Base-by-base conservation (phyloP, 2,113 vertebrate genomes). In the Scortum barcoo region DNA sequence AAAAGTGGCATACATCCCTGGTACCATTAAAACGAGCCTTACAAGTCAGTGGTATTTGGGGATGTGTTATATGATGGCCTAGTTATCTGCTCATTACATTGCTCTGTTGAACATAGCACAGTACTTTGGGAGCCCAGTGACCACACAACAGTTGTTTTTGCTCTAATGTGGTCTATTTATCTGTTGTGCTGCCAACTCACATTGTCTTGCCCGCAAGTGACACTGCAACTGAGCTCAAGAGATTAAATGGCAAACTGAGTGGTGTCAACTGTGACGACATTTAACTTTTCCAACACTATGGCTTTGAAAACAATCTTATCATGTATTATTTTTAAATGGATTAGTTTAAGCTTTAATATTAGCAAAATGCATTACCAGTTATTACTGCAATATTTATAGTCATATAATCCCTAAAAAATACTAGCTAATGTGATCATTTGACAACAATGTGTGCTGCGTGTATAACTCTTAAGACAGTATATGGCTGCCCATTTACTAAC, bases 41-140 rank as follows among this genome's bases (percentile, higher is more conserved):
- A 96, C 93, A 95, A 93, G 95, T 95, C 88, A 92, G 94, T 95
- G 95, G 93, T 91, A 95, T 96, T 94, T 80, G 75, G 81, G 80
- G 88, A 91, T 61, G 83, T 86, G 90, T 93, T 92, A 87, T 78
- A 90, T 80, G 91, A 90, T 38, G 88, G 84, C 87, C 85, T 88
- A 91, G 90, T 92, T 93, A 92, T 93, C 92, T 91, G 86, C 86
- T 91, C 87, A 90, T 91, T 94, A 89, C 88, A 84, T 38, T 42
- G 79, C 88, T 66, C 72, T 81, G 89, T 82, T 85, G 78, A 84
- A 88, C 89, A 85, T 50, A 75, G 80, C 65, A 26, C 16, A 60
- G 78, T 11, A 77, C 88, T 79, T 51, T 77, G 87, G 79, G 85
- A 86, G 79, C 69, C 38, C 33, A 56, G 67, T 77, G 67, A 80